A percentile compares a stretch with the other conserved stretches of the same genome.
These are phyloP conservation scores for Liopterus haemorrhoidalis DNA, from an alignment of 2,888 invertebrate species.

Conservation along the genomic window DNA sequence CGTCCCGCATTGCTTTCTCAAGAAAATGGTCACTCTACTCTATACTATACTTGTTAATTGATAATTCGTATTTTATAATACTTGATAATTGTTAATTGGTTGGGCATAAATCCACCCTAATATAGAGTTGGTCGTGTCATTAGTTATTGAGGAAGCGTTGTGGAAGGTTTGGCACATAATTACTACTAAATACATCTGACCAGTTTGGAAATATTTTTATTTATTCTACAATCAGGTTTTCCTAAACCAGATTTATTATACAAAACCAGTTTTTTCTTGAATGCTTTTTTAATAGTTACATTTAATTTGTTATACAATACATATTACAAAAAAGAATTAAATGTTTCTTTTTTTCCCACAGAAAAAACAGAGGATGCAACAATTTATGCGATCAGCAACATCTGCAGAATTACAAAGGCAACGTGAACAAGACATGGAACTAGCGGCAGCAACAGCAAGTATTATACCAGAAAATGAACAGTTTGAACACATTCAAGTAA, in stretches of 20 bases:
- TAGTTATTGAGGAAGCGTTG: too few relatives aligned
- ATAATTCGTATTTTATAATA: too few relatives aligned
- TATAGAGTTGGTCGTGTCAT: too few relatives aligned
- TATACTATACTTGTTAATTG: too few relatives aligned
- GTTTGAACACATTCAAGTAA: conserved; percentile 12
- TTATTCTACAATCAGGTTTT: background rate
- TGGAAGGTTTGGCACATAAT: too few relatives aligned
- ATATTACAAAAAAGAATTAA: conserved; percentile 11
- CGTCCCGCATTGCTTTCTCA: too few relatives aligned
- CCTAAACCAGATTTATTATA: background rate
- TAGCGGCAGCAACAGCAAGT: conserved; percentile 53
- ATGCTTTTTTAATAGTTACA: background rate
- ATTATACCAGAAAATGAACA: conserved; percentile 36
- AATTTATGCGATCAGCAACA: conserved; percentile 48
- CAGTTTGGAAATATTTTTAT: conserved; percentile 3
- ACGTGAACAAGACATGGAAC: conserved; percentile 47
- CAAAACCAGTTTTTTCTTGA: background rate
- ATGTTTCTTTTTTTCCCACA: too few relatives aligned
- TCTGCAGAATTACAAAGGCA: conserved; percentile 35
- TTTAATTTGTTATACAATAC: conserved; percentile 7
- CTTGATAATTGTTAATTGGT: too few relatives aligned
- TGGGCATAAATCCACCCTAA: too few relatives aligned
- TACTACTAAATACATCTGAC: too few relatives aligned
- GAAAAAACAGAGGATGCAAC: conserved; percentile 53
- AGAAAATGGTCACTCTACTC: too few relatives aligned